Evolutionary conservation across 2,797 vertebrate species (phyloP).

Genomic region (Phrynocephalus guinanensis): DNA sequence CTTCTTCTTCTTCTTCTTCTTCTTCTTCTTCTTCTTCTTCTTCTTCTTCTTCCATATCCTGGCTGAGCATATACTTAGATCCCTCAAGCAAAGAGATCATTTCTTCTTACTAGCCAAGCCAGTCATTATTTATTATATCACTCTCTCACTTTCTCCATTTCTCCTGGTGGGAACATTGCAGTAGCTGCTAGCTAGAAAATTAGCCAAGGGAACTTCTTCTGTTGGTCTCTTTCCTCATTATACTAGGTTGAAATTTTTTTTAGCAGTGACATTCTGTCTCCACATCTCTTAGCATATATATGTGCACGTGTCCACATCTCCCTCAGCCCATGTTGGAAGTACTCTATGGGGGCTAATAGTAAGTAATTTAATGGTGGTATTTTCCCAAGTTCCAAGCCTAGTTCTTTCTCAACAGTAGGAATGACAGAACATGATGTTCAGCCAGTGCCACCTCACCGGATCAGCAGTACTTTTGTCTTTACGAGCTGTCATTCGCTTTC

Average conservation of each 20-base stretch:
- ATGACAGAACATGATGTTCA: constrained; percentile 58
- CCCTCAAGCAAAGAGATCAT: constrained; percentile 78
- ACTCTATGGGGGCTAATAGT: constrained; percentile 79
- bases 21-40: too few species aligned
- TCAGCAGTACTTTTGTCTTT: constrained; percentile 69
- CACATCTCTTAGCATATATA: constrained; percentile 58
- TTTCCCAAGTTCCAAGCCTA: constrained; percentile 72
- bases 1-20: too few species aligned
- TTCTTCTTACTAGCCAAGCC: constrained; percentile 75
- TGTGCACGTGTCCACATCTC: constrained; percentile 49
- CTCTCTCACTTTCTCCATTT: constrained; percentile 72
- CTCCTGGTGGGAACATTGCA: constrained; percentile 78
- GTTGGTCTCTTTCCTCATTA: constrained; percentile 80
- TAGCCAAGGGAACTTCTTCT: constrained; percentile 80
- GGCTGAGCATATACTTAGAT: constrained; percentile 70
- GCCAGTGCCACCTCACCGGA: constrained; percentile 63
- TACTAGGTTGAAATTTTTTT: constrained; percentile 71
- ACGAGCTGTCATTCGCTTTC: constrained; percentile 72
- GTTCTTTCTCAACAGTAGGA: constrained; percentile 71
- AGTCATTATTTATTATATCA: constrained; percentile 81
- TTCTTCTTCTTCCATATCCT: constrained; percentile 34
- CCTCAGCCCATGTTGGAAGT: constrained; percentile 69
- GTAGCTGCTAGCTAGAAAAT: constrained; percentile 80
- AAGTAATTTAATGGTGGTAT: constrained; percentile 73
- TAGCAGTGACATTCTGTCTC: constrained; percentile 76